Conservation (phyloP, 2,797 vertebrate species). For the Lacerta bilineata region DNA sequence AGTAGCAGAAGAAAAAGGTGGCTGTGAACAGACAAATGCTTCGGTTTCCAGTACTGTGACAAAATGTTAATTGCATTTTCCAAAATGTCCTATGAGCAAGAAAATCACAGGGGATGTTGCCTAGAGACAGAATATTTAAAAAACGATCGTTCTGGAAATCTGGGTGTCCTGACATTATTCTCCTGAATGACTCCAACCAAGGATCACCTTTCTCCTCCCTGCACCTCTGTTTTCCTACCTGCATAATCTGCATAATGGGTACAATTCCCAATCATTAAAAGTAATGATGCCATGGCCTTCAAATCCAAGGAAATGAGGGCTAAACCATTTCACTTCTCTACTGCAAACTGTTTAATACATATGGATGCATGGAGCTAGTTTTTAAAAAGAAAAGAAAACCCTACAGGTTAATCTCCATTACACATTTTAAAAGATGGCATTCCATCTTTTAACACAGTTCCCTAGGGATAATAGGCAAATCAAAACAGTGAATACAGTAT, state of each 20-base stretch:
- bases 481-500: not conserved
- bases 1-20: not conserved
- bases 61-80: conserved; percentile 33
- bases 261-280: conserved; percentile 7
- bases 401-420: not conserved
- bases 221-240: conserved; percentile 11
- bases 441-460: not conserved
- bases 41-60: conserved; percentile 32
- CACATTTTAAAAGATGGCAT: not conserved
- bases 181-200: conserved; percentile 17
- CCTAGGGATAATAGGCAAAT: not conserved
- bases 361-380: not conserved
- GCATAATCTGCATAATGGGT: conserved; percentile 8
- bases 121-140: conserved; percentile 40
- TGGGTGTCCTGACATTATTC: conserved; percentile 20
- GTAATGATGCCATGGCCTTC: not conserved
- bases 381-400: not conserved
- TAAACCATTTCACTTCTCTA: not conserved
- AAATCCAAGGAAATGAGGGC: conserved; percentile 3
- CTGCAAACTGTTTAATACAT: not conserved
- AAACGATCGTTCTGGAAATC: conserved; percentile 35
- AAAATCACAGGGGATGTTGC: conserved; percentile 33
- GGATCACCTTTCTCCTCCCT: not conserved
- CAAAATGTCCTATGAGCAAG: conserved; percentile 31
- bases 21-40: conserved; percentile 2